Evolutionary conservation across 2,888 invertebrate species (phyloP).

Genomic region (Platerodrilus igneus): DNA sequence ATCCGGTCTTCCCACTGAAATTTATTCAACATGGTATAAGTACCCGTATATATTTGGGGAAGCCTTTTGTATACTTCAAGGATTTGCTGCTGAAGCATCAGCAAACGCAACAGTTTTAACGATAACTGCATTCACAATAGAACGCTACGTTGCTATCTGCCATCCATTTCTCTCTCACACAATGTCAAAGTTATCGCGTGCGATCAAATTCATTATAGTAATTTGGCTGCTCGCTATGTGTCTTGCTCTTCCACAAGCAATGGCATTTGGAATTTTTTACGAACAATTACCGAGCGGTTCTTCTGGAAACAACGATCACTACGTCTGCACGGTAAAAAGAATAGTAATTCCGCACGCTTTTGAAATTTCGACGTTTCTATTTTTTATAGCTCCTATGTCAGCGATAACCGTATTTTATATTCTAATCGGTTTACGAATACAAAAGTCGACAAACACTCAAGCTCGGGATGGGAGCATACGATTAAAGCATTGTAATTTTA

Average conservation of each 20-base stretch:
- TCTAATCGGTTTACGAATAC: constrained; percentile 47
- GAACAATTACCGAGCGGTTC: constrained; percentile 31
- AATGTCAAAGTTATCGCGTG: constrained; percentile 77
- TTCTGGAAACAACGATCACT: constrained; percentile 38
- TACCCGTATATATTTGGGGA: constrained; percentile 72
- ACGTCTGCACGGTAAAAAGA: constrained; percentile 42
- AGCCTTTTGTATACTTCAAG: constrained; percentile 64
- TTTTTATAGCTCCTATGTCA: constrained; percentile 58
- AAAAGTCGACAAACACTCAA: constrained; percentile 39
- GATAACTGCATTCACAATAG: constrained; percentile 85
- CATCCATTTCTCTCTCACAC: constrained; percentile 80
- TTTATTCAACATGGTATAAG: constrained; percentile 71
- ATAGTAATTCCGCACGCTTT: constrained; percentile 49
- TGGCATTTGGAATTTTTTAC: constrained; percentile 69
- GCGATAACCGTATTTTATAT: constrained; percentile 56
- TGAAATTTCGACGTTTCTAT: constrained; percentile 54
- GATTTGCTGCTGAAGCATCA: constrained; percentile 77
- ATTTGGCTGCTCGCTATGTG: constrained; percentile 77
- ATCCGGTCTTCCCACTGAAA: constrained; percentile 76
- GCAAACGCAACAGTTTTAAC: constrained; percentile 80
- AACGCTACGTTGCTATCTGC: constrained; percentile 83
- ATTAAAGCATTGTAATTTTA: constrained; percentile 39
- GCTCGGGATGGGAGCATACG: constrained; percentile 42
- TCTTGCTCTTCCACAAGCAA: constrained; percentile 72
- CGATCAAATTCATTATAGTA: constrained; percentile 64